Base-by-base conservation (phyloP, 1,140 invertebrate species). In the Sycophaga agraensis region DNA sequence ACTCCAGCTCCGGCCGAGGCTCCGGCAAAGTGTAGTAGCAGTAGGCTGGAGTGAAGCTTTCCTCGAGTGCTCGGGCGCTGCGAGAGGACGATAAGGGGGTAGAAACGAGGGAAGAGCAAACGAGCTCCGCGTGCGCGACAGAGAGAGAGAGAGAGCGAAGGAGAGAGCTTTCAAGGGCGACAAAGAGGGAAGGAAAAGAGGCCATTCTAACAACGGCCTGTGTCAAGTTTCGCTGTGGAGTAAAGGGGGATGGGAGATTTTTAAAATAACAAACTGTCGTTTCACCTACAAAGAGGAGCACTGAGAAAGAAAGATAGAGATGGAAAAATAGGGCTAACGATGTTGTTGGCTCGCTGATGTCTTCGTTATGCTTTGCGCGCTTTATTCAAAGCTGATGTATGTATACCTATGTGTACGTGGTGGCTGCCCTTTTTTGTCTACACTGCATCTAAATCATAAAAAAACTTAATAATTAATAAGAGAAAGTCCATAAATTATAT, bases 201-300 rank as follows among this genome's bases (percentile, higher is more conserved):
- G 71, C 68, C 72, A 72, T 72, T 74, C 70, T 63, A 67, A 68
- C 67, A 64, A 67, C 63, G 66, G 59, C 7, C 68, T 73, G 70
- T 65, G 69, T 72, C 67, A 68, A 68, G 69, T 73, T 76, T 73
- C 70, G 68, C 42, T 58, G 66, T 51, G 50, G 21, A 40, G 35
- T 12, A 28, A 66, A 69, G 71, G 68, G 57, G 56, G 67, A 70
- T 71, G 68, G 58, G 56, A 64, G 54, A 75, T 67, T 68, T 71
- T 68, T 58, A 69, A 68, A 69, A 70, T 72, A 75, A 75, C 71
- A 73, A 73, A 73, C 65, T 73, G 59, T 58, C 34, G 22, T 40
- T 49, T 49, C 46, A 34, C 21, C 34, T 49, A 40, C 45, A 58
- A 49, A 19, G 34, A 40, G 21, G 19, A 19, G 4, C n/a, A 7